phyloP scores from a whole-genome alignment of 1,140 invertebrate species.

The Hyposmocoma kahamanoa region DNA sequence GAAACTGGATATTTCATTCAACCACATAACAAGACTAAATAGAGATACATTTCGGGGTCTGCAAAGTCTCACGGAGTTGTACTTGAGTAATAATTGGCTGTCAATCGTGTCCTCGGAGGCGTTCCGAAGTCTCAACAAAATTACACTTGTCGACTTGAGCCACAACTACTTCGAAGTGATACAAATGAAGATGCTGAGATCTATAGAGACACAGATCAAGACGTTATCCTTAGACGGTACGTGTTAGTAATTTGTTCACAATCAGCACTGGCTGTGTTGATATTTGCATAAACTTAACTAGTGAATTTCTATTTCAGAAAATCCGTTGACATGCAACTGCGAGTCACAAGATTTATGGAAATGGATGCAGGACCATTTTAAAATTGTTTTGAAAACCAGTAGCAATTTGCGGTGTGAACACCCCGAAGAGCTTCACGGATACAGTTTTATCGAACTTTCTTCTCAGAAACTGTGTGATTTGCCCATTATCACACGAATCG shows the following conservation, averaged over 20 bases:
- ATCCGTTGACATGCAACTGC: constrained; percentile 88
- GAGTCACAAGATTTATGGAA: constrained; percentile 90
- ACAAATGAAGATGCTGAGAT: constrained; percentile 83
- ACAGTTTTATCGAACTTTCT: constrained; percentile 83
- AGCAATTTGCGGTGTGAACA: constrained; percentile 83
- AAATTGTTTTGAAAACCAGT: constrained; percentile 75
- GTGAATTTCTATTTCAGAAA: constrained; percentile 83
- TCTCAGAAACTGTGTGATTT: constrained; percentile 87
- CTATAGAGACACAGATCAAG: constrained; percentile 86
- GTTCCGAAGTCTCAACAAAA: constrained; percentile 85
- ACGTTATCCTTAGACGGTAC: constrained; percentile 86
- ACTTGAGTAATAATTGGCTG: constrained; percentile 89
- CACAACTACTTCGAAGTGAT: constrained; percentile 89
- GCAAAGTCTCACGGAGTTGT: constrained; percentile 82
- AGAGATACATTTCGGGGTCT: constrained; percentile 85
- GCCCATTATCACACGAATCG: constrained; percentile 85
- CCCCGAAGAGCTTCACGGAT: constrained; percentile 83
- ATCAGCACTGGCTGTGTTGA: too few species aligned
- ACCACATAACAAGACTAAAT: constrained; percentile 85
- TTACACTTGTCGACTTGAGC: constrained; percentile 87
- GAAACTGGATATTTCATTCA: constrained; percentile 87
- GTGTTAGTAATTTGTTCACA: constrained; percentile 14
- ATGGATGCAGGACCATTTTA: constrained; percentile 90
- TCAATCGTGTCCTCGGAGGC: constrained; percentile 84
- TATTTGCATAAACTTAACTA: neutral